Percentiles rank a stretch among this genome's conserved stretches.
These are phyloP conservation scores for Potamilus streckersoni DNA, from an alignment of 1,140 invertebrate genomes.

Conservation along the genomic window DNA sequence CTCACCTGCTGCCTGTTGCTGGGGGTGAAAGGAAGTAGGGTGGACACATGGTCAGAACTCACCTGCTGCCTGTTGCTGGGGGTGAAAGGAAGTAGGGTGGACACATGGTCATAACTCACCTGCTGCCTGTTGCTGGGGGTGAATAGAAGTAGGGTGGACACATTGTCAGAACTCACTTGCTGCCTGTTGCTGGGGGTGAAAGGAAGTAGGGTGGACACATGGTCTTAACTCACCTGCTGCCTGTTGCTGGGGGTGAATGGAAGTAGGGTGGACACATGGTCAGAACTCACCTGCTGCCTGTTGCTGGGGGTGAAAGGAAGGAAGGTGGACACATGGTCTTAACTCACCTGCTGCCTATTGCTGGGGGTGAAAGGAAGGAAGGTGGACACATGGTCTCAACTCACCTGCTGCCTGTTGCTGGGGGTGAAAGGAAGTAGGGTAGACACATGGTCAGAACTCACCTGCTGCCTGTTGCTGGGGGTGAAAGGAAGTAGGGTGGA, in stretches of 20 bases:
- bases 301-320: constrained; percentile 87
- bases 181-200: constrained; percentile 81
- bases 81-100: constrained; percentile 87
- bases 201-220: constrained; percentile 87
- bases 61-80: constrained; percentile 76
- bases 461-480: constrained; percentile 75
- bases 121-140: constrained; percentile 78
- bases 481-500: constrained; percentile 89
- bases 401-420: constrained; percentile 73
- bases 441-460: constrained; percentile 83
- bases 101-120: constrained; percentile 81
- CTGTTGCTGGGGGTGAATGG: constrained; percentile 85
- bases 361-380: constrained; percentile 88
- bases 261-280: constrained; percentile 87
- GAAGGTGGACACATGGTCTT: constrained; percentile 88
- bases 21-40: constrained; percentile 86
- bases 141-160: constrained; percentile 87
- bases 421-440: constrained; percentile 88
- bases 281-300: constrained; percentile 64
- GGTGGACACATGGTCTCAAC: constrained; percentile 89
- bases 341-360: constrained; percentile 70
- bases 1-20: constrained; percentile 74
- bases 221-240: constrained; percentile 71
- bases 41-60: constrained; percentile 86
- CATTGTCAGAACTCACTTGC: constrained; percentile 74